These are phyloP conservation scores for Rhincodon typus DNA, from an alignment of 2,797 vertebrate species.

Conservation along the genomic window DNA sequence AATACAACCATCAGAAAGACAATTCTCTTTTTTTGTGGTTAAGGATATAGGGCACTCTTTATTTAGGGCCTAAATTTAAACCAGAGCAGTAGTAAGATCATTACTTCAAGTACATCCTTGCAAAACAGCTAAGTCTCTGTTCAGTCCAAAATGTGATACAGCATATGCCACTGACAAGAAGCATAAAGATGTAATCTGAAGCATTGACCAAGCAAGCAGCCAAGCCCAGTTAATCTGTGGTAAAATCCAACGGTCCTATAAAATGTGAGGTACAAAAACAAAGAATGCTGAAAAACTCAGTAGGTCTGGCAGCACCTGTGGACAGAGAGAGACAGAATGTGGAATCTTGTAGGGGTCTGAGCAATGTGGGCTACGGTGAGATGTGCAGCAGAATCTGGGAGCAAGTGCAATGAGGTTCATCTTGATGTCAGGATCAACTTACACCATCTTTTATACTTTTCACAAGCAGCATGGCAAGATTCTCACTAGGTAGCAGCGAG, in stretches of 20 bases:
- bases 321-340: too few relatives aligned
- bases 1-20: background rate
- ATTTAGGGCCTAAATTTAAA: background rate
- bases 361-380: too few relatives aligned
- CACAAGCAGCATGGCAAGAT: too few relatives aligned
- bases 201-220: background rate
- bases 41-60: background rate
- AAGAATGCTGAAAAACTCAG: too few relatives aligned
- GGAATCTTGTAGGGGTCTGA: too few relatives aligned
- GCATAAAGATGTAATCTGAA: background rate
- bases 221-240: background rate
- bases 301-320: too few relatives aligned
- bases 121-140: background rate
- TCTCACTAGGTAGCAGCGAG: too few relatives aligned
- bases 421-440: too few relatives aligned
- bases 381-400: too few relatives aligned
- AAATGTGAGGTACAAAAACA: too few relatives aligned
- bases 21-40: background rate
- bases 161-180: background rate
- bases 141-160: background rate
- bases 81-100: background rate
- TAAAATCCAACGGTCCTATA: background rate
- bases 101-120: background rate
- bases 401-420: too few relatives aligned
- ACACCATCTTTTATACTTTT: too few relatives aligned